Base-by-base conservation (phyloP, 1,140 invertebrate genomes). In the Drosophila subpulchrella region DNA sequence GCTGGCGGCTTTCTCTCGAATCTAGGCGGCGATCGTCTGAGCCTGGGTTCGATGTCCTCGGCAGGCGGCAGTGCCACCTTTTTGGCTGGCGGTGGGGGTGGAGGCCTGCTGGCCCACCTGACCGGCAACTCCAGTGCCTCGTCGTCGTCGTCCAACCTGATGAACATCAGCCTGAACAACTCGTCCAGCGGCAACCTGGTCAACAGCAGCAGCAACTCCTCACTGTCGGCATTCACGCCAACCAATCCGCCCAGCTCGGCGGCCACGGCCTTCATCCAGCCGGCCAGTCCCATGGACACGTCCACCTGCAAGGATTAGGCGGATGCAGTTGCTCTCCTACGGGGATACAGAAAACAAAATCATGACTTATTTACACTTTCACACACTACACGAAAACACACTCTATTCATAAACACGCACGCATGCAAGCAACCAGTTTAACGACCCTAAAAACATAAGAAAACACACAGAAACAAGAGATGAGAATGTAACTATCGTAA, bases 201-300 rank as follows among this genome's bases (percentile, higher is more conserved):
- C 60, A 75, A 73, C 73, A 76, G 80, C 78, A 80, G 76, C 65
- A 91, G 83, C 71, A 90, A 80, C 77, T 81, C 84, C 39, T 89
- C 91, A 53, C 72, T 90, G 71, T 77, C 91, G 90, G 77, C 81
- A 66, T 83, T 86, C 42, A 91, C 92, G 57, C 91, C 91, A 51
- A 89, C 91, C 44, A 92, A 91, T 78, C 79, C 71, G 46, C 85
- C 84, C 60, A 90, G 68, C 39, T 71, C 73, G 50, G 72, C 81
- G 24, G 65, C 75, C 15, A 81, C 74, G 50, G 80, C 90, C 41
- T 92, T 92, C 56, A 93, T 92, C 53, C 95, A 95, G 86, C 95
- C 95, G 54, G 94, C 94, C 80, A 95, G 94, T 93, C 95, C 95
- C 46, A 95, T 95, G 95, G 95, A 95, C 92, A 95, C 94, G 38